Conservation (phyloP, 2,888 invertebrate species). For the Nomada flava region DNA sequence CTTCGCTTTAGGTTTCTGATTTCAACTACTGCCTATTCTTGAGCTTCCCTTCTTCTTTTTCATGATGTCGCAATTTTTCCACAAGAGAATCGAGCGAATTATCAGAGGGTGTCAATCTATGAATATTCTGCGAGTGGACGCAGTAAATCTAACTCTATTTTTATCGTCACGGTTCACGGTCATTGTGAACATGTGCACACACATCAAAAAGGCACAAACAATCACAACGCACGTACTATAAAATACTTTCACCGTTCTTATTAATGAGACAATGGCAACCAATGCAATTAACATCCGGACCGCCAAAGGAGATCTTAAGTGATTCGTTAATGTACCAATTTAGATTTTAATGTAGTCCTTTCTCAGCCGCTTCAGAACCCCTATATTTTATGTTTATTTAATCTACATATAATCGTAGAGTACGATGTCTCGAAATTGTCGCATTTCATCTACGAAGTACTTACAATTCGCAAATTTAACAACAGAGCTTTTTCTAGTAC, state of each 20-base stretch:
- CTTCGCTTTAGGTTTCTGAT: slow-evolving; percentile 13
- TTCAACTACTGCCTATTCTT: neutral
- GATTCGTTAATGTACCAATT: slow-evolving; percentile 47
- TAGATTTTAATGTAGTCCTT: slow-evolving; percentile 51
- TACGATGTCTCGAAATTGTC: neutral
- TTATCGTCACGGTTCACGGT: slow-evolving; percentile 16
- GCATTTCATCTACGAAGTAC: neutral
- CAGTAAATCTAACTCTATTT: neutral
- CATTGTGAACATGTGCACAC: neutral
- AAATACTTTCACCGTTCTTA: slow-evolving; percentile 44
- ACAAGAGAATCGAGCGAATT: slow-evolving; percentile 10
- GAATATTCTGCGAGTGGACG: slow-evolving; percentile 24
- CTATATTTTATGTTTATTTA: slow-evolving; percentile 12
- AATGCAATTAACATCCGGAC: slow-evolving; percentile 43
- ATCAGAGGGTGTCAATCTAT: neutral
- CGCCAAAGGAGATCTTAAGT: slow-evolving; percentile 46
- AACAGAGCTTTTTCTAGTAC: neutral
- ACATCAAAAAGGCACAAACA: slow-evolving; percentile 19
- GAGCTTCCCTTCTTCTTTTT: neutral
- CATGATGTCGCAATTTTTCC: neutral
- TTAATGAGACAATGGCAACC: slow-evolving; percentile 47
- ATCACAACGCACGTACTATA: slow-evolving; percentile 23
- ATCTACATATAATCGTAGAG: slow-evolving; percentile 1
- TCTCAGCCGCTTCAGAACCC: slow-evolving; percentile 43
- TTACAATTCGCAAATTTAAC: neutral